Evolutionary conservation across 1,140 invertebrate genomes (phyloP).

Genomic region (Anastatus disparis): DNA sequence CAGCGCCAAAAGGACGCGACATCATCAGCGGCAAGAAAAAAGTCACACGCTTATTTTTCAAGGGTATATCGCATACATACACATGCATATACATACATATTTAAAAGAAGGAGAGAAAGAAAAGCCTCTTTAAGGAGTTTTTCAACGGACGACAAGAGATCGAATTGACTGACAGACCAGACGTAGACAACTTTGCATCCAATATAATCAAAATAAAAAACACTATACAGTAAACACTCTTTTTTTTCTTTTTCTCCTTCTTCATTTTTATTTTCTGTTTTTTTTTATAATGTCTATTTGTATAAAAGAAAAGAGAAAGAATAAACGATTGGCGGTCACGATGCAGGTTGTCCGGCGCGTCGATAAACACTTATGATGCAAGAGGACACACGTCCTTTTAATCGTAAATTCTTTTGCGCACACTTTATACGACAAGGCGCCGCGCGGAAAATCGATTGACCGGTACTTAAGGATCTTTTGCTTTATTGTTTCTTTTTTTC

Average conservation of each 20-base stretch:
- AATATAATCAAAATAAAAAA: too few species aligned
- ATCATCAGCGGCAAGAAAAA: too few species aligned
- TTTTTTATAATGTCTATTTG: too few species aligned
- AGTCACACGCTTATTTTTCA: too few species aligned
- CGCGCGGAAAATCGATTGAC: slow-evolving; percentile 23
- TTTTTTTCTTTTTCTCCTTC: too few species aligned
- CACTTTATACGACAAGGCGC: too few species aligned
- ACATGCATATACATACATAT: too few species aligned
- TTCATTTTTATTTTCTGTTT: too few species aligned
- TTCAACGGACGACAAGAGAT: slow-evolving; percentile 7
- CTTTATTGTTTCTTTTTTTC: slow-evolving; percentile 20
- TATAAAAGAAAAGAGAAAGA: too few species aligned
- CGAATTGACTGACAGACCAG: slow-evolving; percentile 20
- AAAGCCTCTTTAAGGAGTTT: background rate
- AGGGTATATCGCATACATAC: background rate
- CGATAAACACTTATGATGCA: slow-evolving; percentile 22
- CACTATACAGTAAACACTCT: too few species aligned
- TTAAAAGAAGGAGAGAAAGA: background rate
- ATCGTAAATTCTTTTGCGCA: slow-evolving; percentile 18
- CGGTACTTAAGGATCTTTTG: background rate
- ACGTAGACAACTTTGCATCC: slow-evolving; percentile 4
- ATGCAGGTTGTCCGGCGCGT: slow-evolving; percentile 6
- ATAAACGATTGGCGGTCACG: background rate
- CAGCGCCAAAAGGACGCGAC: slow-evolving; percentile 3
- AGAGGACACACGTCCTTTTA: background rate